Evolutionary conservation across 37 sponge, comb jelly and placozoan genomes (phyloP), one percentile per base, ranked within the genome.

Genomic region (Dysidea cf. avara): DNA sequence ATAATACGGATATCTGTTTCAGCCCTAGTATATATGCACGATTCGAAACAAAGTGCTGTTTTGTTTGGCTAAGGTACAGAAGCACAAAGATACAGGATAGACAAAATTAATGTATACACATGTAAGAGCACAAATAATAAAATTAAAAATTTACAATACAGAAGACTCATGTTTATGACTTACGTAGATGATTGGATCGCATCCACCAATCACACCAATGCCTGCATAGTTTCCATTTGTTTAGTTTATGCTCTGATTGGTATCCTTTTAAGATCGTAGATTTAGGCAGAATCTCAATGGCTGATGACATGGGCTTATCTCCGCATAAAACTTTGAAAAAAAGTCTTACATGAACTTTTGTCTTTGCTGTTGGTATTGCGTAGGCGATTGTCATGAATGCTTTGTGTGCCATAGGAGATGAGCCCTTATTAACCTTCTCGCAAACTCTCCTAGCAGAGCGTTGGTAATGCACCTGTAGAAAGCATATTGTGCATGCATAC

Each of bases 171-270:
- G n/a, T n/a, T n/a, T n/a, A n/a, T 29, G 17, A 61, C 56, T 55
- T 32, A 71, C 72, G 17, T 6, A 71, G 39, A 57, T 71, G 72
- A 13, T n/a, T 33, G 16, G 72, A 57, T 56, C 72, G 14, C 57
- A 73, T 73, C 74, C 76, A 75, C 62, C 68, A 77, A 16, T 77
- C 39, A 38, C 28, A 37, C 67, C 68, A 77, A 20, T 66, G 47
- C 5, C 26, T 5, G 64, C 76, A 52, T 13, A 26, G 24, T 14
- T 38, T 58, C 74, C 74, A 73, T 0, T 39, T 46, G n/a, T n/a
- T n/a, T n/a, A n/a, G 2, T 26, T 55, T 55, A 31, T 71, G 72
- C 11, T 1, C 18, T 7, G 57, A 55, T 28, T 56, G 4, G 57
- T 71, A 71, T 22, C 56, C 72, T 28, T 71, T 71, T 25, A 71